Conservation (phyloP, 2,113 vertebrate species). For the Phasianus colchicus region DNA sequence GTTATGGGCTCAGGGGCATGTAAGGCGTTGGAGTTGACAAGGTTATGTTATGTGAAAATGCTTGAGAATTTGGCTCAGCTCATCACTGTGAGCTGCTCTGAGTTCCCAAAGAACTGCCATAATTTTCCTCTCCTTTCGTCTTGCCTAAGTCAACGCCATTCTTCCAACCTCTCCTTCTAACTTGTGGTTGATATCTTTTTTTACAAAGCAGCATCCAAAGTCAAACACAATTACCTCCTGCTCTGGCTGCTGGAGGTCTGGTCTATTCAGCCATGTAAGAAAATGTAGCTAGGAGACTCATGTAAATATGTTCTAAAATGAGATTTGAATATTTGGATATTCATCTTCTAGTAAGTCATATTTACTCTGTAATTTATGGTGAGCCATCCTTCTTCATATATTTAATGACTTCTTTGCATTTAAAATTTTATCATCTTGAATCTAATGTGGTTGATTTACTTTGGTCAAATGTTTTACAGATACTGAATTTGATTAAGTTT, state of each 20-base stretch:
- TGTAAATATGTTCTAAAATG: not conserved
- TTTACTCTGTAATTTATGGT: not conserved
- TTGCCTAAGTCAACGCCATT: not conserved
- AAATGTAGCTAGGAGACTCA: not conserved
- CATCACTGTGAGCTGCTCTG: not conserved
- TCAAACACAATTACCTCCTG: not conserved
- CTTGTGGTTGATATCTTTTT: not conserved
- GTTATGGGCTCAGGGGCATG: not conserved
- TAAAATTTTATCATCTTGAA: not conserved
- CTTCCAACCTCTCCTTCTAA: not conserved
- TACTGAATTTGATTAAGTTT: not conserved
- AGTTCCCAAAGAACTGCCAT: fast-evolving
- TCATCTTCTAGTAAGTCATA: not conserved
- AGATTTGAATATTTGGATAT: not conserved
- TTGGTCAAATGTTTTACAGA: not conserved
- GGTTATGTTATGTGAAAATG: not conserved
- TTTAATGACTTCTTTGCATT: not conserved
- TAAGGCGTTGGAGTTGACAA: not conserved
- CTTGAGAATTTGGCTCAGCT: not conserved
- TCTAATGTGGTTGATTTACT: not conserved
- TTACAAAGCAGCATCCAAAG: not conserved
- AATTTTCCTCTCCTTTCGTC: not conserved
- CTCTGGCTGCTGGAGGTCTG: not conserved
- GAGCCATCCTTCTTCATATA: not conserved
- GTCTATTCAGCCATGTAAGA: not conserved